A percentile compares a stretch with the other conserved stretches of the same genome.
Conservation (phyloP, 2,113 vertebrate species). For the Ceyx cyanopectus region DNA sequence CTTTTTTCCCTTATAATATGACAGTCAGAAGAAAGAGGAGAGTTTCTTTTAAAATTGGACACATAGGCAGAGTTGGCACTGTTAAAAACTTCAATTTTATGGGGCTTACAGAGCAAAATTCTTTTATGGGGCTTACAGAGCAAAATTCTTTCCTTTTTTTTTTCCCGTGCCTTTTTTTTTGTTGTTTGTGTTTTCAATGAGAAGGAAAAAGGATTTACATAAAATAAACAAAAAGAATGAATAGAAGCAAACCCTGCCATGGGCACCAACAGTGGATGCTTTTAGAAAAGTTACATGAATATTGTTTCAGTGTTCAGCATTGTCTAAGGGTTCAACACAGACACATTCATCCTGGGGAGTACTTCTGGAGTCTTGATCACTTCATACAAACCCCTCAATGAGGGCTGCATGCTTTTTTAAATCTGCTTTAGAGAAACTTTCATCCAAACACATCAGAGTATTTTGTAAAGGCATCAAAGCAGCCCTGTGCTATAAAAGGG, state of each 20-base stretch:
- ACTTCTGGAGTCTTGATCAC: constrained; percentile 2
- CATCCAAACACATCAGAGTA: constrained; percentile 46
- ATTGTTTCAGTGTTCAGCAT: constrained; percentile 39
- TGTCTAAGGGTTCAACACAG: constrained; percentile 26
- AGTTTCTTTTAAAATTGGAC: constrained; percentile 8
- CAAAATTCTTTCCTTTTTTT: neutral
- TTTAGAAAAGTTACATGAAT: constrained; percentile 43
- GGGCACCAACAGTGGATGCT: constrained; percentile 47
- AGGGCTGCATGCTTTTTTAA: constrained; percentile 23
- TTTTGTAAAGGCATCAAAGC: constrained; percentile 59
- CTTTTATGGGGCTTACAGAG: neutral
- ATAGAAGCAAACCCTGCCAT: constrained; percentile 41
- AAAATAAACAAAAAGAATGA: constrained; percentile 69
- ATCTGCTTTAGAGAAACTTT: constrained; percentile 32
- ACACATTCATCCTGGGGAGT: constrained; percentile 30
- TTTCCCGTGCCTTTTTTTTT: neutral
- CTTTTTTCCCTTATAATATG: neutral
- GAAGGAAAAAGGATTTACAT: constrained; percentile 58
- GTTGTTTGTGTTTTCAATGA: constrained; percentile 54
- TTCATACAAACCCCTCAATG: constrained; percentile 20
- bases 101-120: neutral
- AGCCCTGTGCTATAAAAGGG: constrained; percentile 37
- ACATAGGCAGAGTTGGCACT: neutral
- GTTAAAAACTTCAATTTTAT: constrained; percentile 42
- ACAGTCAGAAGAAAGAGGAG: constrained; percentile 39